Base-by-base conservation (phyloP, 2,888 invertebrate genomes). In the Pterostichus niger region DNA sequence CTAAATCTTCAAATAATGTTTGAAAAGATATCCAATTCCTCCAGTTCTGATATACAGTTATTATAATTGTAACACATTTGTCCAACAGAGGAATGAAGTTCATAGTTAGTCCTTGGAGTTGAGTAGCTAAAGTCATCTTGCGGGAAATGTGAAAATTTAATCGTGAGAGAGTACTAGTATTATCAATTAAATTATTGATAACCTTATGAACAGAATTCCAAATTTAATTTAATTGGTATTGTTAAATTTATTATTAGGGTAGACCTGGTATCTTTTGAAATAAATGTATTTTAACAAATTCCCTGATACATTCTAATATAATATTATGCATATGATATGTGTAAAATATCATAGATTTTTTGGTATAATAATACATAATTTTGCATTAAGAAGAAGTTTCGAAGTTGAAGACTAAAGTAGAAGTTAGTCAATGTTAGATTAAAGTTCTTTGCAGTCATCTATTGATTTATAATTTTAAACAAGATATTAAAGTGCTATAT, bases 391-490 rank as follows among this genome's bases (percentile, higher is more conserved):
- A 9, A 17, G 17, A 56, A 17, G 54, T 15, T 15, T 56, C 0
- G 17, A 56, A 6, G 54, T 56, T 17, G 54, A 17, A 56, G 54
- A 56, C 54, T 17, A 56, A 56, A 17, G 15, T 56, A 56, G 54
- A 56, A 56, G 13, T 56, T 56, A 15, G 17, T 56, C 17, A 17
- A 56, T 56, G 15, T 56, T 15, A 15, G 13, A 9, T 7, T 56
- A 15, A 56, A 15, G 2, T 17, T 56, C 17, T 9, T 10, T 17
- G 9, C 2, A 56, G n/a, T 56, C 7, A 56, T 15, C 17, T 13
- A 17, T 6, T 56, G 54, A 56, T 5, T 56, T 56, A 73, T 68
- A 68, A 13, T n/a, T 24, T 24, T 24, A 24, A 73, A 40, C 0
- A 15, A n/a, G n/a, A n/a, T 1, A 24, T 44, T 35, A 44, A 11